Base-by-base conservation (phyloP, 2,113 vertebrate genomes). In the Pipra filicauda region DNA sequence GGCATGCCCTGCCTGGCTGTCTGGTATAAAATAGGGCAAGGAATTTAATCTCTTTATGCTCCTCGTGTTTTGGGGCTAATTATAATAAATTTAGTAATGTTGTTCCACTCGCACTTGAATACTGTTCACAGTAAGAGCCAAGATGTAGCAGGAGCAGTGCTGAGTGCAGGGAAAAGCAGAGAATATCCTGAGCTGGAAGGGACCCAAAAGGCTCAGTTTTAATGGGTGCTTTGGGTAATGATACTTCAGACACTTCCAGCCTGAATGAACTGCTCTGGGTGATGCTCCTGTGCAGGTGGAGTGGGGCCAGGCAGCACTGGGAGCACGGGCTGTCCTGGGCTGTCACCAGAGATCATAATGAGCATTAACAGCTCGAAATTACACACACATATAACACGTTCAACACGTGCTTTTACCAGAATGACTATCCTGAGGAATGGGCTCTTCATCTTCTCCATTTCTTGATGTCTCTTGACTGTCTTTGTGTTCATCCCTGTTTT, bases 201-300 rank as follows among this genome's bases (percentile, higher is more conserved):
- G 76, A 51, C 26, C 14, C 43, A 20, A 51, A 51, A 44, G 2
- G 6, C 10, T 20, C 39, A 0, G 2, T 37, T 76, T 31, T 35
- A 95, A 8, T 3, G 39, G 26, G 3, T 4, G 31, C 44, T 92
- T 67, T 2, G 5, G 66, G 46, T n/a, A 83, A 24, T 8, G 24
- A 39, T 23, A 11, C 8, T 74, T 46, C 0, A 24, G 62, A 8
- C 2, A 6, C 22, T 48, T 75, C 8, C 33, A 48, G 72, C 6
- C 8, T 2, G 8, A 26, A 12, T 30, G 1, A 8, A 16, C 6
- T 7, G 22, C 14, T 48, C 5, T 48, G 31, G 51, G 11, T 4
- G 76, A 8, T 35, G 59, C 33, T 78, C 35, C 92, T 26, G 75
- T 8, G 72, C 59, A 9, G 79, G 58, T 5, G 72, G 22, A 12